Evolutionary conservation across 2,888 invertebrate genomes (phyloP).

Genomic region (Melangyna quadrimaculata): DNA sequence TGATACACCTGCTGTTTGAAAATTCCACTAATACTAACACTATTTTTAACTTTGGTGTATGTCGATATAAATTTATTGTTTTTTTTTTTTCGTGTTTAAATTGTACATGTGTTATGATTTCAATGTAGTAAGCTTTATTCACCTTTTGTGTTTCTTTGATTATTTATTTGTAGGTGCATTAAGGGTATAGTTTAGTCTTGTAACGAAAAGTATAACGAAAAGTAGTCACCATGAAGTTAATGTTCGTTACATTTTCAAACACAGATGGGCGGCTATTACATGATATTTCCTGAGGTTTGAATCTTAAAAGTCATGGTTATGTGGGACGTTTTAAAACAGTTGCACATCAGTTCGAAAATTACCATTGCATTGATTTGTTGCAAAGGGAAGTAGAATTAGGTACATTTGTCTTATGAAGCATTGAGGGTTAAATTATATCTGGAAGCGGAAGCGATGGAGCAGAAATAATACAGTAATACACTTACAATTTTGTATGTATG

Average conservation of each 20-base stretch:
- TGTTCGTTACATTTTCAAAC: not conserved
- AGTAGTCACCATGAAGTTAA: not conserved
- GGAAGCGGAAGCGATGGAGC: too few relatives aligned
- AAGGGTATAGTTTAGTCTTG: not conserved
- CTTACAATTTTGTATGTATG: too few relatives aligned
- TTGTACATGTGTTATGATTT: not conserved
- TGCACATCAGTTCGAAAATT: too few relatives aligned
- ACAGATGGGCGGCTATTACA: too few relatives aligned
- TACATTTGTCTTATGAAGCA: too few relatives aligned
- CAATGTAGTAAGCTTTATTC: not conserved
- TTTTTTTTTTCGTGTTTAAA: not conserved
- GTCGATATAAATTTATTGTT: not conserved
- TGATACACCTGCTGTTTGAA: not conserved
- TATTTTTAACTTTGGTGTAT: not conserved
- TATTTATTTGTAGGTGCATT: not conserved
- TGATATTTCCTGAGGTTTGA: too few relatives aligned
- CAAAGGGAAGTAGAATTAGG: too few relatives aligned
- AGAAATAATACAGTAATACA: too few relatives aligned
- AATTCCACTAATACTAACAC: not conserved
- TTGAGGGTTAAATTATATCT: too few relatives aligned
- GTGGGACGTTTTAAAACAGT: too few relatives aligned
- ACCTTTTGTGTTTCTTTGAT: not conserved
- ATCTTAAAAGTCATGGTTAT: too few relatives aligned
- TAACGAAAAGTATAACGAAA: not conserved
- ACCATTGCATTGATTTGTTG: too few relatives aligned